These are phyloP conservation scores for Sciaenops ocellatus DNA, from an alignment of 2,797 vertebrate genomes.

Conservation along the genomic window DNA sequence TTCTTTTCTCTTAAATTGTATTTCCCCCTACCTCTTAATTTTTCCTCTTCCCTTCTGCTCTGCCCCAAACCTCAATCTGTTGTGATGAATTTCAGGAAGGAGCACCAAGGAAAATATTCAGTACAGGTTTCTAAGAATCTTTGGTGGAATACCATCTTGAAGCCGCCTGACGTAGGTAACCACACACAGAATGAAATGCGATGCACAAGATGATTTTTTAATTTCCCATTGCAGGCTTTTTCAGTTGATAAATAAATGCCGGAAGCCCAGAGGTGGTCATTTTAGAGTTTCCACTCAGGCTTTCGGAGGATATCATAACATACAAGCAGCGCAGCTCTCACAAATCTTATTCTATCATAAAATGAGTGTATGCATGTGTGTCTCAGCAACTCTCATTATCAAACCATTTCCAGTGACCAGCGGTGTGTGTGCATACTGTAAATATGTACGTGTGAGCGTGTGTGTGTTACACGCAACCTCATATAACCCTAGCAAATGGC, in stretches of 20 bases:
- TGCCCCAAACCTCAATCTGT: constrained; percentile 13
- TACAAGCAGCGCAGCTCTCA: constrained; percentile 8
- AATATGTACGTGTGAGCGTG: not conserved
- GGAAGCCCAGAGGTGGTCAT: constrained; percentile 12
- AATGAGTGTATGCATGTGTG: constrained; percentile 12
- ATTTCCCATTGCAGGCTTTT: constrained; percentile 30
- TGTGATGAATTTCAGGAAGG: constrained; percentile 18
- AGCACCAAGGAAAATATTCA: constrained; percentile 37
- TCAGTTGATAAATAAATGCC: constrained; percentile 42
- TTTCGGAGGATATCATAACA: constrained; percentile 9
- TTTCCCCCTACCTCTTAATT: constrained; percentile 1
- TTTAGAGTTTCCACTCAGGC: constrained; percentile 42
- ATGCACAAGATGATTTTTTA: constrained; percentile 34
- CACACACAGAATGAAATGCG: constrained; percentile 20
- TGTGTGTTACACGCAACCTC: constrained; percentile 51
- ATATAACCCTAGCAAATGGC: constrained; percentile 48
- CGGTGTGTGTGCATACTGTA: not conserved
- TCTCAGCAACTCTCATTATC: constrained; percentile 23
- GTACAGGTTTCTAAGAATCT: constrained; percentile 6
- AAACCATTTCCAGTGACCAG: constrained; percentile 44
- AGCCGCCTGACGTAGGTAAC: constrained; percentile 4
- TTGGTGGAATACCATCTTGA: not conserved
- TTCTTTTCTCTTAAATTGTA: constrained; percentile 4
- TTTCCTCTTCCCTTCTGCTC: not conserved
- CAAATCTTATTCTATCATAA: constrained; percentile 34